Conservation (phyloP, 2,797 vertebrate genomes). For the Atherinosoma microstoma region DNA sequence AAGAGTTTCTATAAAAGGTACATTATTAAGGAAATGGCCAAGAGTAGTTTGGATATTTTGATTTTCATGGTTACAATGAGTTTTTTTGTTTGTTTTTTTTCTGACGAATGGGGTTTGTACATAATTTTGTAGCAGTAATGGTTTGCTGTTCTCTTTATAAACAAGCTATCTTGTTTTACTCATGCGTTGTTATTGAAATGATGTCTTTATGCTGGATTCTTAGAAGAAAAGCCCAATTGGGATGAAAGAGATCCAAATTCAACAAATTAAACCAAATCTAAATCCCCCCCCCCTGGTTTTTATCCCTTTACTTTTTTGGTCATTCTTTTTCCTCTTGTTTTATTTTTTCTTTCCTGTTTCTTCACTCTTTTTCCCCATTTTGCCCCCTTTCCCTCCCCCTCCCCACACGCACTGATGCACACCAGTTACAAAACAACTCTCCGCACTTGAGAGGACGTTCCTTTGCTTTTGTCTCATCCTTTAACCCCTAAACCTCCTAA, state of each 20-base stretch:
- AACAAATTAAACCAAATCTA: neutral
- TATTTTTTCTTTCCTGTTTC: neutral
- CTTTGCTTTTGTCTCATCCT: conserved; percentile 34
- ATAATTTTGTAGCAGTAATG: neutral
- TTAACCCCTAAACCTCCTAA: conserved; percentile 33
- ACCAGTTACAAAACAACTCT: neutral
- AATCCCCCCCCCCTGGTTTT: no score
- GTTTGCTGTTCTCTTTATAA: neutral
- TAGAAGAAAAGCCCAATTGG: neutral
- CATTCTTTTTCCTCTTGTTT: neutral
- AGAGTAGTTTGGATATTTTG: neutral
- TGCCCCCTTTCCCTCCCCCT: neutral
- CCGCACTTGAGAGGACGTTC: neutral
- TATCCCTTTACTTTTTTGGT: no score
- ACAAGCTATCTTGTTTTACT: neutral
- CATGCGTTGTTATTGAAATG: neutral
- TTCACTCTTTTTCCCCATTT: neutral
- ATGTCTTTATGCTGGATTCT: neutral
- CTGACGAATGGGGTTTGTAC: neutral
- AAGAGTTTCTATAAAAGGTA: no score
- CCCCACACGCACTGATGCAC: neutral
- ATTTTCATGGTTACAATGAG: neutral
- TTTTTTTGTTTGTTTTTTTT: no score
- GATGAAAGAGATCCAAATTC: neutral
- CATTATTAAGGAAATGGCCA: no score